Evolutionary conservation across 2,797 vertebrate species (phyloP).

Genomic region (Microctenopoma lineatum): DNA sequence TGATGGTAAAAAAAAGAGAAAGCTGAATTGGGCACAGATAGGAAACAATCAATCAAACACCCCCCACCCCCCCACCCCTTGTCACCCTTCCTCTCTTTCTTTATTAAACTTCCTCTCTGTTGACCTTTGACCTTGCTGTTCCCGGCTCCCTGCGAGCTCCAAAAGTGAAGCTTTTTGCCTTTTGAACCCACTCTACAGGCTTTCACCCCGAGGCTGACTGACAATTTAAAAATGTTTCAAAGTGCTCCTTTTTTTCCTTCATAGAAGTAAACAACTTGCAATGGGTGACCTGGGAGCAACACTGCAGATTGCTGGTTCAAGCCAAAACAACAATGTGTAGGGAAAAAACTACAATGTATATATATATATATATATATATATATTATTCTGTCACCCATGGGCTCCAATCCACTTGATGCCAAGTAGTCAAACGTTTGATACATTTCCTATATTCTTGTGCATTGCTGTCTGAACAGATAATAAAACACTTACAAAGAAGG

Average conservation of each 20-base stretch:
- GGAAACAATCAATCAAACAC: conserved; percentile 75
- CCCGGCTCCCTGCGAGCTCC: conserved; percentile 45
- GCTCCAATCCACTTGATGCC: conserved; percentile 31
- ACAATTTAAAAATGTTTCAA: conserved; percentile 49
- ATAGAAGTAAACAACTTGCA: conserved; percentile 50
- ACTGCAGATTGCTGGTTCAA: conserved; percentile 51
- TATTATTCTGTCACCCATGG: conserved; percentile 31
- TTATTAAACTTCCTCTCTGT: conserved; percentile 74
- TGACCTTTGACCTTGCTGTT: conserved; percentile 64
- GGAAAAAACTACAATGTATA: neutral
- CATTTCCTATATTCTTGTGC: conserved; percentile 46
- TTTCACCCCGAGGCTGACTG: conserved; percentile 46
- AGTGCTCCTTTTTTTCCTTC: conserved; percentile 7
- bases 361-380: neutral
- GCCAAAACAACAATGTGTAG: conserved; percentile 58
- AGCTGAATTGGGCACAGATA: conserved; percentile 55
- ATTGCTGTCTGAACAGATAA: conserved; percentile 33
- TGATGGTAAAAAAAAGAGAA: conserved; percentile 41
- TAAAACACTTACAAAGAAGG: conserved; percentile 27
- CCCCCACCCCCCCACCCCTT: conserved; percentile 5
- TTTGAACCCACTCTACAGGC: conserved; percentile 54
- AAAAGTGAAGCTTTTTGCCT: conserved; percentile 54
- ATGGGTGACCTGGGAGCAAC: conserved; percentile 55
- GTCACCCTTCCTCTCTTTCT: conserved; percentile 50
- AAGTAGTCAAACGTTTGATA: conserved; percentile 32